Conservation (phyloP, 1,140 invertebrate species). For the Camponotus pennsylvanicus region DNA sequence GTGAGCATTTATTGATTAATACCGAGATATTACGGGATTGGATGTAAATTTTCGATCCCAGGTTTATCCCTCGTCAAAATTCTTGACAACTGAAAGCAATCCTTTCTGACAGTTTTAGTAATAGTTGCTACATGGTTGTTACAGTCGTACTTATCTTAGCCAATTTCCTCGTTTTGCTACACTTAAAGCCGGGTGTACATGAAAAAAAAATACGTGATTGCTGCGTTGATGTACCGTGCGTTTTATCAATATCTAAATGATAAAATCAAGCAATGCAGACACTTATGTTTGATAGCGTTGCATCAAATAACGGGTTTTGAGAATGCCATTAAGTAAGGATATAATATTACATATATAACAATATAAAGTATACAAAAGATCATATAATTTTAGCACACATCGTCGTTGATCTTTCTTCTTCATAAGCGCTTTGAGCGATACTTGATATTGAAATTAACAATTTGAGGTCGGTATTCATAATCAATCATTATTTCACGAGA, state of each 20-base stretch:
- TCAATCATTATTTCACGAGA: no score
- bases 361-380: neutral
- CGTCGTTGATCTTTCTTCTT: neutral
- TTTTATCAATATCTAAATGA: neutral
- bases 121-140: neutral
- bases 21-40: slow-evolving; percentile 24
- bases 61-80: slow-evolving; percentile 48
- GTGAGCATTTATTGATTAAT: slow-evolving; percentile 6
- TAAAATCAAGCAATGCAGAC: neutral
- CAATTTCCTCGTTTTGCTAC: neutral
- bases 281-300: neutral
- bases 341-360: neutral
- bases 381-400: neutral
- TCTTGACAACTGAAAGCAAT: neutral
- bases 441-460: neutral
- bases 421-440: neutral
- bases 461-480: neutral
- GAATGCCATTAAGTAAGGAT: neutral
- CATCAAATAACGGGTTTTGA: neutral
- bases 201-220: neutral
- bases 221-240: neutral
- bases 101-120: slow-evolving; percentile 19
- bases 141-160: neutral
- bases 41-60: slow-evolving; percentile 48
- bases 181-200: neutral